Evolutionary conservation across 2,888 invertebrate species (phyloP).

Genomic region (Meloe dianella): DNA sequence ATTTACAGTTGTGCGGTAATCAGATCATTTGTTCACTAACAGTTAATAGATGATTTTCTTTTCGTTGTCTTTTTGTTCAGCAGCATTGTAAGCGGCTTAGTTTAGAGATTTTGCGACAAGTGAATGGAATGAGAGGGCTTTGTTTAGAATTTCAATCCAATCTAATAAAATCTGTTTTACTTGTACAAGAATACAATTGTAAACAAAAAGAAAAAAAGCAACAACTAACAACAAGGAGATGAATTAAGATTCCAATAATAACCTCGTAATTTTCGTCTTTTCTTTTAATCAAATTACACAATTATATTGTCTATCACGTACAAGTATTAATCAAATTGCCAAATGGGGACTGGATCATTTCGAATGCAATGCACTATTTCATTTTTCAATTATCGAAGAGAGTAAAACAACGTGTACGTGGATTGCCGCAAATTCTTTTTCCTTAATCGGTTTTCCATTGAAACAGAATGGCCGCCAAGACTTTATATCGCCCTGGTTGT

Average conservation of each 20-base stretch:
- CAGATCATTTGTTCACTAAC: slow-evolving; percentile 48
- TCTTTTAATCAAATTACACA: slow-evolving; percentile 31
- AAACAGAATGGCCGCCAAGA: slow-evolving; percentile 18
- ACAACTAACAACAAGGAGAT: background rate
- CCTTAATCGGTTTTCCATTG: slow-evolving; percentile 11
- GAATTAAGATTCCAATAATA: background rate
- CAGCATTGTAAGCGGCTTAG: slow-evolving; percentile 33
- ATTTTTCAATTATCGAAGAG: slow-evolving; percentile 48
- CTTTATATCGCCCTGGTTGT: slow-evolving; percentile 16
- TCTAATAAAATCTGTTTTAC: slow-evolving; percentile 37
- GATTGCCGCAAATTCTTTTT: slow-evolving; percentile 15
- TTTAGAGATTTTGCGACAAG: slow-evolving; percentile 27
- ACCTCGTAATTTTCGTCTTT: background rate
- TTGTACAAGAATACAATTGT: slow-evolving; percentile 23
- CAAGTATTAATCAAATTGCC: slow-evolving; percentile 54
- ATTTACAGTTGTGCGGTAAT: slow-evolving; percentile 33
- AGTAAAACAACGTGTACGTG: slow-evolving; percentile 28
- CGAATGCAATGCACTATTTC: slow-evolving; percentile 53
- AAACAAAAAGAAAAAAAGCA: background rate
- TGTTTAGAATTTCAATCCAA: slow-evolving; percentile 26
- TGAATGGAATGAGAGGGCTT: slow-evolving; percentile 29
- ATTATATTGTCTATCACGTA: slow-evolving; percentile 49
- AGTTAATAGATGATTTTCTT: slow-evolving; percentile 44
- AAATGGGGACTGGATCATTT: slow-evolving; percentile 53
- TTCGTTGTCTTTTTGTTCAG: slow-evolving; percentile 35